These are phyloP conservation scores for Stenotaenia linearis DNA, from an alignment of 2,888 invertebrate species.

Conservation along the genomic window DNA sequence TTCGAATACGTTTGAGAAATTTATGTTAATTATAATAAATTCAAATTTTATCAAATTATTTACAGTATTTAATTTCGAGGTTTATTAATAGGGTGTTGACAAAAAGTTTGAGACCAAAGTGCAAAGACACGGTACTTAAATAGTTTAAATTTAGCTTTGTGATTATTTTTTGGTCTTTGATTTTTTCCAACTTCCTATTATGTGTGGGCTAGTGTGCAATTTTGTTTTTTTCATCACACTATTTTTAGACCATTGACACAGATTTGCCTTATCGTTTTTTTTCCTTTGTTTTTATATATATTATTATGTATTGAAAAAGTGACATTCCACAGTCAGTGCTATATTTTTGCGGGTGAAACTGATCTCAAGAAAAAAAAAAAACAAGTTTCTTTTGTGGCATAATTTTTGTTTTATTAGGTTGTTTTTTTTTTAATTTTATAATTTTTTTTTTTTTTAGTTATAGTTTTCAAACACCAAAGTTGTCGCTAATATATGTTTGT, in stretches of 20 bases:
- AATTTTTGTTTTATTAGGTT: neutral
- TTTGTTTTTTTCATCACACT: neutral
- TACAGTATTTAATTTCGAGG: neutral
- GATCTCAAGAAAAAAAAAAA: neutral
- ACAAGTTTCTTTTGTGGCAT: neutral
- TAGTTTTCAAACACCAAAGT: neutral
- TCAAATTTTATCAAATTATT: no score
- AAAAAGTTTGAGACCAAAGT: neutral
- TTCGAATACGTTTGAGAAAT: neutral
- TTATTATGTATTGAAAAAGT: neutral
- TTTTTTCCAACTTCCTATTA: neutral
- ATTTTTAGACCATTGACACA: slow-evolving; percentile 1
- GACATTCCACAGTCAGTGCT: slow-evolving; percentile 9
- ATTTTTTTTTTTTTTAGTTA: neutral
- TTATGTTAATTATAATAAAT: neutral
- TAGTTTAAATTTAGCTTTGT: neutral
- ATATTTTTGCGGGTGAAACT: slow-evolving; percentile 3
- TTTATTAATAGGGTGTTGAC: neutral
- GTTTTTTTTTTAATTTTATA: neutral
- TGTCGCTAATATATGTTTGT: slow-evolving; percentile 5
- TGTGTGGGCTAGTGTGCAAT: slow-evolving; percentile 11
- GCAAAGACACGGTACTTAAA: neutral
- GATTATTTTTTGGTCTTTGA: neutral
- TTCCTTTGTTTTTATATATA: neutral
- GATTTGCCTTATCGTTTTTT: neutral